phyloP scores from a whole-genome alignment of 2,113 vertebrate species.

The Polypterus senegalus region DNA sequence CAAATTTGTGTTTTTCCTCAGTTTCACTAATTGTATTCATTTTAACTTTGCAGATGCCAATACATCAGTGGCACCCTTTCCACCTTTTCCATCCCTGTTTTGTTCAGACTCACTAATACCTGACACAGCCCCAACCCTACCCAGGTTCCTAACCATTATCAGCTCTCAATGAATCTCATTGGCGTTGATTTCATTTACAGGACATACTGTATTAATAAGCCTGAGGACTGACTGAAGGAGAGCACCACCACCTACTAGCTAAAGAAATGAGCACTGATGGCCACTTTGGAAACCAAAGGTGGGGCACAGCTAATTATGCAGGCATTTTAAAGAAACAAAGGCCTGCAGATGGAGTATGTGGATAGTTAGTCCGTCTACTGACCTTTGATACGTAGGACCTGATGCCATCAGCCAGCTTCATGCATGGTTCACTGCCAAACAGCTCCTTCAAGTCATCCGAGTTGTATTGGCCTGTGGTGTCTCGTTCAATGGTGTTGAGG shows the following conservation, averaged over 20 bases:
- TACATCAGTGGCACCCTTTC: not conserved
- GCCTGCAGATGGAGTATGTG: no score
- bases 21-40: no score
- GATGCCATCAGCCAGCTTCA: conserved; percentile 67
- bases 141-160: not conserved
- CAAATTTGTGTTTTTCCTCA: no score
- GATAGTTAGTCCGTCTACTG: conserved; percentile 13
- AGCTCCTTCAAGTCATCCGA: conserved; percentile 59
- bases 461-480: conserved; percentile 46
- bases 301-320: no score
- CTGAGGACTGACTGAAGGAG: no score
- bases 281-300: no score
- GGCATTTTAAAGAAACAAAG: no score
- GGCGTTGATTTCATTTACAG: no score
- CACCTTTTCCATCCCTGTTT: not conserved
- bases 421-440: conserved; percentile 55
- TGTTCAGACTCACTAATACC: not conserved
- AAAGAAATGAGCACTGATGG: conserved; percentile 23
- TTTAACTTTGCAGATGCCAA: no score
- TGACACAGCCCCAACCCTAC: conserved; percentile 1
- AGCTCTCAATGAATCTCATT: no score
- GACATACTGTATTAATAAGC: no score
- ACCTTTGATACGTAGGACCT: conserved; percentile 69
- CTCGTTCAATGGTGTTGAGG: conserved; percentile 51
- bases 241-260: no score